These are phyloP conservation scores for Myotis brandtii DNA, from an alignment of 2,113 vertebrate species.

Conservation along the genomic window DNA sequence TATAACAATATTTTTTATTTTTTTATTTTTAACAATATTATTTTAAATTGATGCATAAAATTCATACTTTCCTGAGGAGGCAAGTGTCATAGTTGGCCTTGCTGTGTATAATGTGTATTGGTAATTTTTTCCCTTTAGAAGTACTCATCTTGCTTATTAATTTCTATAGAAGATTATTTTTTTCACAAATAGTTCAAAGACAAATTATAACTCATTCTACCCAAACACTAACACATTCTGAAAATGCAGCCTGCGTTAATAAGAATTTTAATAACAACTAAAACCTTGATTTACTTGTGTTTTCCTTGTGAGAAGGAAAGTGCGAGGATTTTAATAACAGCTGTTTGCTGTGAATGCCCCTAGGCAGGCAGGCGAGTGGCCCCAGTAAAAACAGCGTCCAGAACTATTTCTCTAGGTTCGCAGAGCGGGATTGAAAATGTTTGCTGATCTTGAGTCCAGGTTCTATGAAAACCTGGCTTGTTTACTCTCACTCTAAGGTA, in stretches of 20 bases:
- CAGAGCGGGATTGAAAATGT: background rate
- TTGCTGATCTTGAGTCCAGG: background rate
- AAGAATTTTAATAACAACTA: background rate
- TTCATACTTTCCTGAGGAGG: background rate
- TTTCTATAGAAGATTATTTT: background rate
- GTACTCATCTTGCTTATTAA: background rate
- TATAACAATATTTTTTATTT: background rate
- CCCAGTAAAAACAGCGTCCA: background rate
- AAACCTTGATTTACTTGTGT: background rate
- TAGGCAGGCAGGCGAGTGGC: background rate
- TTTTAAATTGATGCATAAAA: background rate
- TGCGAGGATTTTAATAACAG: background rate
- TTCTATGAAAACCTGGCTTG: background rate
- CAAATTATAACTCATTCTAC: background rate
- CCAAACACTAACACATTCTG: constrained; percentile 31
- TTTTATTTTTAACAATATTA: background rate
- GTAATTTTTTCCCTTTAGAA: background rate
- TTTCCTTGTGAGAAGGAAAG: constrained; percentile 28
- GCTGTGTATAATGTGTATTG: background rate
- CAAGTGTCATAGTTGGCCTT: background rate
- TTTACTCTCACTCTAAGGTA: background rate
- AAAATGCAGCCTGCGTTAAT: constrained; percentile 9
- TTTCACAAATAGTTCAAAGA: constrained; percentile 14
- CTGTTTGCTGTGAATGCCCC: background rate
- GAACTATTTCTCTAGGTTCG: background rate